Evolutionary conservation across 2,797 vertebrate genomes (phyloP).

Genomic region (Channa striata): DNA sequence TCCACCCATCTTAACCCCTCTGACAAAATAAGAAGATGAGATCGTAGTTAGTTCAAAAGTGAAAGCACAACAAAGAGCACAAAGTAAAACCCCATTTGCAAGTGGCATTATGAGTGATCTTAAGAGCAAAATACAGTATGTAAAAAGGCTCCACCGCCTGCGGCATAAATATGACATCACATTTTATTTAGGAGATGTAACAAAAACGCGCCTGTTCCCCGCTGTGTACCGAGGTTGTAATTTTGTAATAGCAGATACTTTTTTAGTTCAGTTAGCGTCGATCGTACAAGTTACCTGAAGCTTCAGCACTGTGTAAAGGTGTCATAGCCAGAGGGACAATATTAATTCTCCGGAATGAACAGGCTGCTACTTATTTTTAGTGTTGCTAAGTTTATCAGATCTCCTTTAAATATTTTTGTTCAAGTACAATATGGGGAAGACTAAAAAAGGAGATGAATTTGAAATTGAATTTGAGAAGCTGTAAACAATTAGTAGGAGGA

Average conservation of each 20-base stretch:
- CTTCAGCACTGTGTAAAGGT: background rate
- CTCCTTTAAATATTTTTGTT: slow-evolving; percentile 19
- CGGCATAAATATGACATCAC: too few species aligned
- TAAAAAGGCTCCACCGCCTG: background rate
- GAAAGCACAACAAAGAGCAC: background rate
- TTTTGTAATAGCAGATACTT: slow-evolving; percentile 2
- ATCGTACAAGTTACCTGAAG: background rate
- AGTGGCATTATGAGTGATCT: background rate
- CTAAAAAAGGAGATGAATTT: too few species aligned
- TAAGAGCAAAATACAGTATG: background rate
- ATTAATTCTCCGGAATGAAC: slow-evolving; percentile 17
- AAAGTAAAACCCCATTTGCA: background rate
- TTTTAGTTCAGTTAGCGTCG: background rate
- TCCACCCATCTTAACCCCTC: slow-evolving; percentile 66
- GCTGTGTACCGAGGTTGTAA: background rate
- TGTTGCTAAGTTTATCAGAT: slow-evolving; percentile 20
- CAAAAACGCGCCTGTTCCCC: too few species aligned
- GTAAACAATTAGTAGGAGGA: too few species aligned
- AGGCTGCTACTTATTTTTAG: slow-evolving; percentile 34
- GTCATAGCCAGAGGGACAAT: background rate
- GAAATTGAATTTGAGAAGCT: too few species aligned
- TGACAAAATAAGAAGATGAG: slow-evolving; percentile 35
- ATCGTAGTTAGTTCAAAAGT: slow-evolving; percentile 19
- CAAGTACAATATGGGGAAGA: slow-evolving; percentile 26
- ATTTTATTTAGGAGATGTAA: background rate